A percentile compares a stretch with the other conserved stretches of the same genome.
Evolutionary conservation across 2,888 invertebrate species (phyloP).

Genomic region (Cheilosia variabilis): DNA sequence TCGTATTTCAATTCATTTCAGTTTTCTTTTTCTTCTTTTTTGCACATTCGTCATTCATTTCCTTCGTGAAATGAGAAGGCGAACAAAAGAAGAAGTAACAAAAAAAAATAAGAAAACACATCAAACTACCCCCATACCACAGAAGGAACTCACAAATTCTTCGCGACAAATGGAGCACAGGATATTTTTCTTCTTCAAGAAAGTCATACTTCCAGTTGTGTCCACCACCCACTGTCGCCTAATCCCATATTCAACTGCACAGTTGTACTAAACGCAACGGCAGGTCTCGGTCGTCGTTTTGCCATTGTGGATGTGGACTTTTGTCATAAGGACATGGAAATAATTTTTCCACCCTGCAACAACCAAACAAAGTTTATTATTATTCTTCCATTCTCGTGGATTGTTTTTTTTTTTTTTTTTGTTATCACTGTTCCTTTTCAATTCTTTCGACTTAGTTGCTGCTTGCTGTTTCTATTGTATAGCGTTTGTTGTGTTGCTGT

Average conservation of each 20-base stretch:
- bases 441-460: slow-evolving; percentile 62
- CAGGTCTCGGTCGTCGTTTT: slow-evolving; percentile 21
- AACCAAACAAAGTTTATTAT: slow-evolving; percentile 73
- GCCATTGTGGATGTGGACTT: slow-evolving; percentile 49
- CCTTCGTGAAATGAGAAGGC: slow-evolving; percentile 46
- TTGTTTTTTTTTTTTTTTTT: slow-evolving; percentile 32
- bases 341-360: slow-evolving; percentile 43
- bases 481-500: slow-evolving; percentile 19
- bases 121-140: slow-evolving; percentile 34
- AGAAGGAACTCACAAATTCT: slow-evolving; percentile 61
- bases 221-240: slow-evolving; percentile 9
- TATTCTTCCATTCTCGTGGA: slow-evolving; percentile 55
- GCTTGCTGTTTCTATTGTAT: slow-evolving; percentile 50
- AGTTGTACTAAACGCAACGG: slow-evolving; percentile 27
- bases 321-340: slow-evolving; percentile 75
- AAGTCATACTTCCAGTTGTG: slow-evolving; percentile 40
- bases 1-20: slow-evolving; percentile 57
- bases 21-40: neutral
- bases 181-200: slow-evolving; percentile 48
- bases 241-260: slow-evolving; percentile 35
- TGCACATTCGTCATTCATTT: slow-evolving; percentile 67
- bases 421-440: slow-evolving; percentile 26
- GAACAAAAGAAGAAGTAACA: slow-evolving; percentile 15
- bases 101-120: too few relatives aligned
- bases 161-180: slow-evolving; percentile 65